A percentile compares a stretch with the other conserved stretches of the same genome.
Evolutionary conservation across 2,113 vertebrate genomes (phyloP).

Genomic region (Albula glossodonta): DNA sequence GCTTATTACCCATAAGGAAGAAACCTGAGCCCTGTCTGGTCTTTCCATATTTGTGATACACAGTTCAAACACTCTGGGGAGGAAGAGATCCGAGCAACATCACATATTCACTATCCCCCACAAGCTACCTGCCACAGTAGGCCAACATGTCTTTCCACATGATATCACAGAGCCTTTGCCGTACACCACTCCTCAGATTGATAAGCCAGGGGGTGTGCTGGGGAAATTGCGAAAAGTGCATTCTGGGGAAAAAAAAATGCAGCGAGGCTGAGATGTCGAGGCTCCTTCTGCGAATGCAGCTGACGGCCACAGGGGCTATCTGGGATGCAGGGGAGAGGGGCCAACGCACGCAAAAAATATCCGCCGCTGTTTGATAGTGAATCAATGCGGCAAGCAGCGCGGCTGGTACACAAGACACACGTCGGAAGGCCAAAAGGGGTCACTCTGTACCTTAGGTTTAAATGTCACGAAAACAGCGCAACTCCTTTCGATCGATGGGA

Average conservation of each 20-base stretch:
- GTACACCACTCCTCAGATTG: background rate
- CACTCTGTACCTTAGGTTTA: background rate
- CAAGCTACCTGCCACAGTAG: background rate
- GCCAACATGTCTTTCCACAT: background rate
- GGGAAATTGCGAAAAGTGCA: background rate
- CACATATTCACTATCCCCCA: background rate
- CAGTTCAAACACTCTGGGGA: background rate
- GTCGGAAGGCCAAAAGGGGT: background rate
- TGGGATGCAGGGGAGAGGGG: background rate
- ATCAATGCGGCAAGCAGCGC: background rate
- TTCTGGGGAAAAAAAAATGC: background rate
- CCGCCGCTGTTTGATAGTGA: background rate
- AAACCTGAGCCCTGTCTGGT: background rate
- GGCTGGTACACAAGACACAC: background rate
- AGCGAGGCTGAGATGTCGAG: too few species aligned
- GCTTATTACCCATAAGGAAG: too few species aligned
- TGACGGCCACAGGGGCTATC: background rate
- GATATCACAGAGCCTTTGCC: background rate
- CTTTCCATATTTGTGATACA: background rate
- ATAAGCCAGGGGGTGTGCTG: background rate
- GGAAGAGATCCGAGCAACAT: background rate
- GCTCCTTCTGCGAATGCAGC: too few species aligned
- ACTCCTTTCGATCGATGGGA: constrained; percentile 22
- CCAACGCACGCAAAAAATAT: background rate
- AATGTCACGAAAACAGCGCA: constrained; percentile 27